These are phyloP conservation scores for Cynodonichthys magdalenae DNA, from an alignment of 2,797 vertebrate species.

Conservation along the genomic window DNA sequence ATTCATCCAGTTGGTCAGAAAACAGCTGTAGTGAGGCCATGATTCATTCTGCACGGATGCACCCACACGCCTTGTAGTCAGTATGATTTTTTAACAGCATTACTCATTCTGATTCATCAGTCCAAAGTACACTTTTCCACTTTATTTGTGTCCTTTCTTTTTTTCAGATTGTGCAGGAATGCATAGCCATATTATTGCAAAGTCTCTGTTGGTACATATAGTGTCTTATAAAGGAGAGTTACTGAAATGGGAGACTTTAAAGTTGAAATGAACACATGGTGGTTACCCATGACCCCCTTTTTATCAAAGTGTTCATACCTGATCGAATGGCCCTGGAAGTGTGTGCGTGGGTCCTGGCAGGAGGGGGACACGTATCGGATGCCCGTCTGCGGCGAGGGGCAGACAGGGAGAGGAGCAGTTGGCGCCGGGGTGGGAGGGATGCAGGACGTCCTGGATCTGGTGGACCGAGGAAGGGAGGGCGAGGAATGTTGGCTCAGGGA, in stretches of 20 bases:
- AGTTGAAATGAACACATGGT: not conserved
- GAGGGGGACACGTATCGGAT: constrained; percentile 82
- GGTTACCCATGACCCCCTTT: no score
- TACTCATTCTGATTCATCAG: not conserved
- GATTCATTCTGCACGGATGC: not conserved
- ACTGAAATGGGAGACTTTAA: not conserved
- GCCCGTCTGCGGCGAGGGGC: constrained; percentile 72
- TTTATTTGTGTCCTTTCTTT: not conserved
- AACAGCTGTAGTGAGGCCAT: not conserved
- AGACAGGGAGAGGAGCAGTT: constrained; percentile 77
- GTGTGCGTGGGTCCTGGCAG: constrained; percentile 71
- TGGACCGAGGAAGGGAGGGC: constrained; percentile 82
- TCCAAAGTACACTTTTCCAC: not conserved
- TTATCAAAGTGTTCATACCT: constrained; percentile 60
- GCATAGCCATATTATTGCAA: not conserved
- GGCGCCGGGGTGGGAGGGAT: constrained; percentile 82
- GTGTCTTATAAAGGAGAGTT: not conserved
- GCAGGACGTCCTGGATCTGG: constrained; percentile 84
- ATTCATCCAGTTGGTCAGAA: not conserved
- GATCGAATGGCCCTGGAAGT: constrained; percentile 74
- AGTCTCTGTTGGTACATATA: not conserved
- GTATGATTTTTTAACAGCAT: no score
- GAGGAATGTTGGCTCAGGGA: constrained; percentile 76
- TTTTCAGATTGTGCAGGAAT: not conserved
- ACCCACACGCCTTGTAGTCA: not conserved